A percentile compares a stretch with the other conserved stretches of the same genome.
phyloP scores from a whole-genome alignment of 2,888 invertebrate genomes.

The Molorchus minor region DNA sequence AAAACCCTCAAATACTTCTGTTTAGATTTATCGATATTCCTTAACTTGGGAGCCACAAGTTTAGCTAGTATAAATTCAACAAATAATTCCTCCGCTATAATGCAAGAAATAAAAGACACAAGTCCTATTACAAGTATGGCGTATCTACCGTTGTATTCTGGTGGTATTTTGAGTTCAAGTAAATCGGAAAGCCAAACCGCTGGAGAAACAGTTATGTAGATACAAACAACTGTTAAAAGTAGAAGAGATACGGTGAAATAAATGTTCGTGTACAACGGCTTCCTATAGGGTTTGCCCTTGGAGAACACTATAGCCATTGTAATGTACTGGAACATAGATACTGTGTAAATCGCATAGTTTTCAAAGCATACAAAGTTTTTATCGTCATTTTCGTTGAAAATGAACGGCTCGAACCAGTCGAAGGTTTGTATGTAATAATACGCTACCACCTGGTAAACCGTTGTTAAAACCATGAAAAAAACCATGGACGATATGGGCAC shows the following conservation, averaged over 20 bases:
- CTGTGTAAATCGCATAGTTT: conserved; percentile 70
- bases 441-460: conserved; percentile 62
- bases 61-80: conserved; percentile 68
- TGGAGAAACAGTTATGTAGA: conserved; percentile 65
- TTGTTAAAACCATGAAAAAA: conserved; percentile 65
- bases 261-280: conserved; percentile 70
- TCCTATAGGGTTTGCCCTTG: conserved; percentile 72
- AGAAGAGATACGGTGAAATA: conserved; percentile 64
- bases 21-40: conserved; percentile 46
- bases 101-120: conserved; percentile 65
- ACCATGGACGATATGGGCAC: conserved; percentile 66
- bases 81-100: conserved; percentile 68
- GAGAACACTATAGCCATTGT: conserved; percentile 72
- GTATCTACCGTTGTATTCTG: conserved; percentile 60
- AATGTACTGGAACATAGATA: conserved; percentile 74
- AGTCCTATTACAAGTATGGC: conserved; percentile 65
- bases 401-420: conserved; percentile 67
- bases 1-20: conserved; percentile 42
- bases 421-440: conserved; percentile 65
- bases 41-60: conserved; percentile 64
- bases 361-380: conserved; percentile 64
- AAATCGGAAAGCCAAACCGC: conserved; percentile 63
- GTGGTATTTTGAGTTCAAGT: conserved; percentile 75
- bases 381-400: conserved; percentile 52
- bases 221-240: conserved; percentile 63